These are phyloP conservation scores for Cetonia aurata DNA, from an alignment of 2,888 invertebrate species.

Conservation along the genomic window DNA sequence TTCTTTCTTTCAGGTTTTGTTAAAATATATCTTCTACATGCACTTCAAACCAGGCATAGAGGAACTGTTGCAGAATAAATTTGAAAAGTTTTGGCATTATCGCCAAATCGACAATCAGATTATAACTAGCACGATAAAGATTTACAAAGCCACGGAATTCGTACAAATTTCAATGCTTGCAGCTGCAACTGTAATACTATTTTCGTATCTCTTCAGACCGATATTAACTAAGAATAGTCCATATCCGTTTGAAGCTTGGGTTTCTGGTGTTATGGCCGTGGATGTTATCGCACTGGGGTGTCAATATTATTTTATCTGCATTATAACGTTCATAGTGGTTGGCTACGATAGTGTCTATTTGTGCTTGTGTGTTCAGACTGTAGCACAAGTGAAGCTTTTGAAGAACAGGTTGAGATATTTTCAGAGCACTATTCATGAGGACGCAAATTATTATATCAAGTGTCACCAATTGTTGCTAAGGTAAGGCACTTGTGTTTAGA, in stretches of 20 bases:
- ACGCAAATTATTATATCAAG: too few species aligned
- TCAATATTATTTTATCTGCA: not conserved
- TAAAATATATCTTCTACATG: slow-evolving; percentile 4
- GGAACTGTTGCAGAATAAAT: not conserved
- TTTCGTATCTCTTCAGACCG: slow-evolving; percentile 1
- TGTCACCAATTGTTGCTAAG: too few species aligned
- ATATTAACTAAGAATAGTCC: slow-evolving; percentile 1
- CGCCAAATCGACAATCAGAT: not conserved
- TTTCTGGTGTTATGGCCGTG: not conserved
- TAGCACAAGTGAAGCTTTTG: slow-evolving; percentile 19
- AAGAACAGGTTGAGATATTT: slow-evolving; percentile 5
- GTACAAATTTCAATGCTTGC: not conserved
- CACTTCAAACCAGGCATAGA: slow-evolving; percentile 6
- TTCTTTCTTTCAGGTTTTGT: not conserved
- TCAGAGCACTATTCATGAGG: too few species aligned
- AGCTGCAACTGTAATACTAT: not conserved
- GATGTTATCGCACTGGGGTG: not conserved
- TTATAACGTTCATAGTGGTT: not conserved
- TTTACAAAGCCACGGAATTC: not conserved
- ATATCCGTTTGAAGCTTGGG: not conserved
- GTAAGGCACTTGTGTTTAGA: too few species aligned
- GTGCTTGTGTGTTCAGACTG: not conserved
- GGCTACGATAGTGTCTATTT: slow-evolving; percentile 17
- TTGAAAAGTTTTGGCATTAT: slow-evolving; percentile 2
- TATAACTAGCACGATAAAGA: not conserved